Conservation (phyloP, 2,113 vertebrate species). For the Speoplatyrhinus poulsoni region DNA sequence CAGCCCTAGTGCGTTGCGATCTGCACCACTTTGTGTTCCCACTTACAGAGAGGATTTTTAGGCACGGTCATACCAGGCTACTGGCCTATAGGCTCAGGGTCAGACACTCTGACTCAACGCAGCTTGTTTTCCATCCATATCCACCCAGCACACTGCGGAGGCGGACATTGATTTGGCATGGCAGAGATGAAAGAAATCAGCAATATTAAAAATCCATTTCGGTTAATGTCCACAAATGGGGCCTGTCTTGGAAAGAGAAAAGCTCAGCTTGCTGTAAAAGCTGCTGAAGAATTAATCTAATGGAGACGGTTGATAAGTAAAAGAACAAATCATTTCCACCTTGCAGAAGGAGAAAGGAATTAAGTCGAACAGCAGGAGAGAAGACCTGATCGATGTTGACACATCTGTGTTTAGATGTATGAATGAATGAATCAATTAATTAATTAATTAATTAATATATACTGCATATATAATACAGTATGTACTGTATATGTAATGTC, state of each 20-base stretch:
- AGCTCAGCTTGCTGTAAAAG: background rate
- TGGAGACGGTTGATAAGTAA: background rate
- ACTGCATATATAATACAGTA: background rate
- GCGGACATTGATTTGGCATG: background rate
- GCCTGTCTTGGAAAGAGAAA: slow-evolving; percentile 3
- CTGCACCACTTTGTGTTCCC: too few relatives aligned
- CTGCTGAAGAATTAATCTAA: background rate
- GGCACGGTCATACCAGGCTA: too few relatives aligned
- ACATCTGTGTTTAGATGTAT: background rate
- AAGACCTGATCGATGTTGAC: too few relatives aligned
- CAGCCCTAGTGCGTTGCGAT: too few relatives aligned
- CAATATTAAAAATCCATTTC: slow-evolving; percentile 23
- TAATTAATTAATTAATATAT: background rate
- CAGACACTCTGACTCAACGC: background rate
- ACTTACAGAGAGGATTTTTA: too few relatives aligned
- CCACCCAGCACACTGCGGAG: background rate
- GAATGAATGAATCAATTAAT: background rate
- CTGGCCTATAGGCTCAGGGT: background rate
- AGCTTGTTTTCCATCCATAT: background rate
- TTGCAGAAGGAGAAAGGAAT: background rate
- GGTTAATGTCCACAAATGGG: slow-evolving; percentile 19
- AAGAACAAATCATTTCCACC: background rate
- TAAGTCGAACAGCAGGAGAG: too few relatives aligned
- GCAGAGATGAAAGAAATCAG: background rate
- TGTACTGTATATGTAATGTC: too few relatives aligned